Percentiles rank a stretch among this genome's conserved stretches.
These are phyloP conservation scores for Hesperophylax magnus DNA, from an alignment of 1,140 invertebrate species.

Conservation along the genomic window DNA sequence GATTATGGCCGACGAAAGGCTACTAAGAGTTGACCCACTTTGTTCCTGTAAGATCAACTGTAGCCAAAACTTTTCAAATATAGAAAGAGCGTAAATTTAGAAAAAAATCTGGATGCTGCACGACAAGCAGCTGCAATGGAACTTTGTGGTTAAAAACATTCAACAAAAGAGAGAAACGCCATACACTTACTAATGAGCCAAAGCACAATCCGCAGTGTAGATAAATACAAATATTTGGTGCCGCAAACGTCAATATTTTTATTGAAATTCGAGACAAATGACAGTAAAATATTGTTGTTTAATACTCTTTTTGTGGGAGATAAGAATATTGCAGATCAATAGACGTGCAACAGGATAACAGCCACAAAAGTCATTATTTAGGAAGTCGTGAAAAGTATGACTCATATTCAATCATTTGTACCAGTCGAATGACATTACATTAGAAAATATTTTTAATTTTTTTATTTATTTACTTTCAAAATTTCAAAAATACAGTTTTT, in stretches of 20 bases:
- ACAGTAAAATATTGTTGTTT: slow-evolving; percentile 21
- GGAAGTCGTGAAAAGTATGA: no score
- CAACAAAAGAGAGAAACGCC: slow-evolving; percentile 19
- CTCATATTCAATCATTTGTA: no score
- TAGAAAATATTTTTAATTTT: no score
- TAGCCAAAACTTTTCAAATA: neutral
- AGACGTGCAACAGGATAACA: slow-evolving; percentile 16
- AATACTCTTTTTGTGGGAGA: slow-evolving; percentile 15
- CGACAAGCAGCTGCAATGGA: slow-evolving; percentile 23
- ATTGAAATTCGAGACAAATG: slow-evolving; percentile 13
- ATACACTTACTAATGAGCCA: neutral
- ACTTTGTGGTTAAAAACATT: slow-evolving; percentile 37
- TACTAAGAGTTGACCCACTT: no score
- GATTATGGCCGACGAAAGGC: no score
- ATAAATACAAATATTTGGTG: neutral
- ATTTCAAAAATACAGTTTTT: no score
- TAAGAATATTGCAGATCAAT: slow-evolving; percentile 13
- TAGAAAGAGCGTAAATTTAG: slow-evolving; percentile 22
- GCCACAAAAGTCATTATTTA: slow-evolving; percentile 20
- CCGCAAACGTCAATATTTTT: neutral
- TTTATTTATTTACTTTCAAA: no score
- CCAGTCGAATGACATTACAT: no score
- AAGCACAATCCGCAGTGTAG: neutral
- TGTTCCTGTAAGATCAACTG: slow-evolving; percentile 10
- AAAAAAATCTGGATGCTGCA: slow-evolving; percentile 14